Base-by-base conservation (phyloP, 2,797 vertebrate species). In the Agapornis canus region DNA sequence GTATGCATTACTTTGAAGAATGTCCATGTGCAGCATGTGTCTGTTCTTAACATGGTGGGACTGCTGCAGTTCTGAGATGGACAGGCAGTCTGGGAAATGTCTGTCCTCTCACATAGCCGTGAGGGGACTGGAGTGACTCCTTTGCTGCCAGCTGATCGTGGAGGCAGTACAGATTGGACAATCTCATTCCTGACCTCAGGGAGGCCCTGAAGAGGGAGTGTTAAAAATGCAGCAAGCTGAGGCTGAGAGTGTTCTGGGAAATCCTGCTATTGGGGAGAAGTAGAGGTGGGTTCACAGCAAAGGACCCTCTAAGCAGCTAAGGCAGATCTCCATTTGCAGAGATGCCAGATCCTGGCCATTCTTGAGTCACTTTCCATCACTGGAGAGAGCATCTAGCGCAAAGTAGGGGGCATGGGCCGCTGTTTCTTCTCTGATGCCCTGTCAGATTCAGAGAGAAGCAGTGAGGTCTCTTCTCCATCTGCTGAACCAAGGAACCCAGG, bases 151-250 rank as follows among this genome's bases (percentile, higher is more conserved):
- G 59, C 77, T 92, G 86, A 60, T 69, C 26, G 27, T 20, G n/a
- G 40, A 85, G 66, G 82, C 90, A 91, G 72, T 1, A 0, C 60
- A 71, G 82, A 14, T 52, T 35, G 45, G 80, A 26, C 65, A 49
- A 20, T 45, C 57, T 81, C 49, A 22, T 90, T 88, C 80, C 51
- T 75, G 66, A 88, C 80, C 68, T 82, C 32, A 16, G 80, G 43
- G 54, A 65, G 63, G 27, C 43, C 72, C 69, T 47, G 70, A 42
- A 81, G 69, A 88, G 80, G 61, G 77, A 2, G 12, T 51, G 59
- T 82, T 92, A 84, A 93, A 92, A 80, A 52, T 40, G 63, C 31
- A 76, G 79, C 69, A 31, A 27, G 47, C 80, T 69, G 25, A 73
- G 61, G 17, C 68, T 45, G 45, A 49, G 64, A 49, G 59, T 32